Base-by-base conservation (phyloP, 2,113 vertebrate genomes). In the Phrynocephalus versicolor region DNA sequence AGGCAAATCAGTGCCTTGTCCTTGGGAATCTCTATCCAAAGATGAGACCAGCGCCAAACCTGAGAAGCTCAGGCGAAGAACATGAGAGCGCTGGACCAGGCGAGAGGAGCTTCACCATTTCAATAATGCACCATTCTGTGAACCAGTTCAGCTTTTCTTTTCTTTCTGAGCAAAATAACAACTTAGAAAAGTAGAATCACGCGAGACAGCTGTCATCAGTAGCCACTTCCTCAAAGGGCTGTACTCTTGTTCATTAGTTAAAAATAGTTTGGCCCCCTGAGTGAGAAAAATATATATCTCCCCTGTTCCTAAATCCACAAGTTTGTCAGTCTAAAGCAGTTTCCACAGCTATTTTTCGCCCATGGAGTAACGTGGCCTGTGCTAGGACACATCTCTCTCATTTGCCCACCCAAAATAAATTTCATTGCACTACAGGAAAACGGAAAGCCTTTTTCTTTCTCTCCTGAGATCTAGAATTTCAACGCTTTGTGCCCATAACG, bases 141-240 rank as follows among this genome's bases (percentile, higher is more conserved):
- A 51, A 51, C 45, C 10, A 51, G 45, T 51, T 51, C 45, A 51
- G 45, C 45, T 51, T 51, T 51, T 51, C 10, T 10, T 14, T 51
- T 75, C 41, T 45, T 75, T 27, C 27, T 51, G 45, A 51, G 45
- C 45, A 51, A 27, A 51, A 6, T 3, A 51, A 78, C 13, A 12
- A 55, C 74, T 92, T 81, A 71, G 69, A 88, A 83, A 90, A 79
- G 89, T 51, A 93, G 76, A 76, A 69, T 74, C 88, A 85, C 70
- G 73, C 57, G 88, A 92, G 91, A 93, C 85, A 89, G 62, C 41
- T 87, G 84, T 79, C 55, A 75, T 57, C 86, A 62, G n/a, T 85
- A 79, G 55, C 76, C 76, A 94, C 92, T 94, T 94, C 92, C 92
- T 94, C 90, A 91, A 91, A 96, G 3, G 65, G 88, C 67, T 82